Evolutionary conservation across 2,888 invertebrate genomes (phyloP).

Genomic region (Heliconius ethilla): DNA sequence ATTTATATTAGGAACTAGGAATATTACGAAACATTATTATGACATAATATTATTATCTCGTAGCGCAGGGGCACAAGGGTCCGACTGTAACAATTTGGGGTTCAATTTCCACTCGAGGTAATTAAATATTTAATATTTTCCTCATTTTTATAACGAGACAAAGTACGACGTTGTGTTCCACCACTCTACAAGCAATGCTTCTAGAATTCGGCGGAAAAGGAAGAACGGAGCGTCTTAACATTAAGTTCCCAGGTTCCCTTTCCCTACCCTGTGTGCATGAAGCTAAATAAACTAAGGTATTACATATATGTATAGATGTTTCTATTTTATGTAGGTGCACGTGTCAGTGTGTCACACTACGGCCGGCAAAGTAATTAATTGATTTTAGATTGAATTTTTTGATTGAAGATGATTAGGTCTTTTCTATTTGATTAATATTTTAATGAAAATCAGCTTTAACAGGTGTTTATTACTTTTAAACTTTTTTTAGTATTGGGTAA

Average conservation of each 20-base stretch:
- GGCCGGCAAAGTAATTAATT: neutral
- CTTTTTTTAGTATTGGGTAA: neutral
- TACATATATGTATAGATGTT: neutral
- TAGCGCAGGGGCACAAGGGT: too few species aligned
- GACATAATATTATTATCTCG: neutral
- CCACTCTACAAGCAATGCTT: too few species aligned
- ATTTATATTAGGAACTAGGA: neutral
- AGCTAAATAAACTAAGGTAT: neutral
- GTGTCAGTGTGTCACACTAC: neutral
- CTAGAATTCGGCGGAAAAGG: too few species aligned
- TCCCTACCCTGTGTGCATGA: too few species aligned
- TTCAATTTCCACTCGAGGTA: too few species aligned
- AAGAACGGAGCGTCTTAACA: too few species aligned
- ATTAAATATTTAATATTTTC: too few species aligned
- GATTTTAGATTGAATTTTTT: neutral
- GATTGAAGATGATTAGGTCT: constrained; percentile 11
- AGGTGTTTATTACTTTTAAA: neutral
- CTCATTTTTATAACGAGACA: too few species aligned
- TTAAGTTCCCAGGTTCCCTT: too few species aligned
- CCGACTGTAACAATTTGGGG: too few species aligned
- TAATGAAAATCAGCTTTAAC: neutral
- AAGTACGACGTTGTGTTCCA: too few species aligned
- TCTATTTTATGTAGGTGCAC: neutral
- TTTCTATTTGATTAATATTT: constrained; percentile 4
- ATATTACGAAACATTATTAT: neutral